Evolutionary conservation across 2,888 invertebrate species (phyloP), one percentile per base, ranked within the genome.

Genomic region (Lepidocyrtinus sp.): DNA sequence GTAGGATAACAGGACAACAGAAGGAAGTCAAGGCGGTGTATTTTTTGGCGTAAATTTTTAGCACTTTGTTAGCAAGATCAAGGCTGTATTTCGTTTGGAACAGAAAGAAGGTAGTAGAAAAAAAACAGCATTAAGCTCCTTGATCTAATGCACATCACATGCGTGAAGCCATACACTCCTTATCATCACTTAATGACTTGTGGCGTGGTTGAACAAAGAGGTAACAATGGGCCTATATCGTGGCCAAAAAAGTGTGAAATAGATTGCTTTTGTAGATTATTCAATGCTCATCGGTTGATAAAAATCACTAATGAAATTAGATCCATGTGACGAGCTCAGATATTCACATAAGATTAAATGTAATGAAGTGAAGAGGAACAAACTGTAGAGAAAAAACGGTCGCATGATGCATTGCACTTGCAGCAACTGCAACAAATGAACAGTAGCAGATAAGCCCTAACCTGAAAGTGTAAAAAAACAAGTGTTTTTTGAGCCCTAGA

Each of bases 21-120:
- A 79, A 79, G 73, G 79, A 79, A 79, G 79, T 74, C 79, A 79
- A 79, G 79, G 79, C 68, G 73, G 59, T 72, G n/a, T n/a, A 21
- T 68, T 50, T 26, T 12, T 24, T 61, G 22, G 64, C 26, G 15
- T 55, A 22, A 45, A 24, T 45, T 7, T 64, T 64, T 61, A 71
- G 26, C 50, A 50, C 64, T 70, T 19, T 46, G 46, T 26, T 27
- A 59, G 74, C 68, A 78, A 78, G 78, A 72, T 71, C 78, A 78
- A 78, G 78, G 78, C 22, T 21, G 19, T 46, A 78, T 72, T 17
- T 72, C 78, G 67, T 46, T 63, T 79, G 79, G 79, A 73, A 79
- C 79, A 74, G 22, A 72, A n/a, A 19, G 36, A 36, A 12, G 12
- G 5, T 12, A 36, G 50, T n/a, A 2, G 50, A 12, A 50, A 50